Conservation (phyloP, 2,113 vertebrate genomes). For the Odobenus rosmarus region DNA sequence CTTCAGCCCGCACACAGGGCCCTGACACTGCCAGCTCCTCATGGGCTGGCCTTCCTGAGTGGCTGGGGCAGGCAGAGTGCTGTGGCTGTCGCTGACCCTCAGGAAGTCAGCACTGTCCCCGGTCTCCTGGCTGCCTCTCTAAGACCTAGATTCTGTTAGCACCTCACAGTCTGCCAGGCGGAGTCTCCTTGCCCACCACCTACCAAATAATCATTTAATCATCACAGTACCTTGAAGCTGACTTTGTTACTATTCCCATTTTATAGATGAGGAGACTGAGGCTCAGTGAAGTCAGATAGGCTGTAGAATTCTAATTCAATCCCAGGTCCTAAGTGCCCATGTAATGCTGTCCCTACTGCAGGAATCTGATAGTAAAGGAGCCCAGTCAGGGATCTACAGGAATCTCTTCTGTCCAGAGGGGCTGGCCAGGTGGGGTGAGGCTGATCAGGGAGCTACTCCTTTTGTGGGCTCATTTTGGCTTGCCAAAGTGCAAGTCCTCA, state of each 20-base stretch:
- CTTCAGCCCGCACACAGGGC: slow-evolving; percentile 75
- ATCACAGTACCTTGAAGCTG: background rate
- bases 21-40: background rate
- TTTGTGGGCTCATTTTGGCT: background rate
- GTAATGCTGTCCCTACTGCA: background rate
- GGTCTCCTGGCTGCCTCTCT: background rate
- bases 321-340: background rate
- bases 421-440: background rate
- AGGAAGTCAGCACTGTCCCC: background rate
- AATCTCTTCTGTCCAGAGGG: background rate
- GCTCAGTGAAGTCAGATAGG: background rate
- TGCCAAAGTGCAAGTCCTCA: background rate
- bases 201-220: background rate
- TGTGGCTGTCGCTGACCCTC: background rate
- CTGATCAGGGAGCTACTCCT: background rate
- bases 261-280: background rate
- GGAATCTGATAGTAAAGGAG: background rate
- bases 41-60: background rate
- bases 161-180: background rate
- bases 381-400: background rate
- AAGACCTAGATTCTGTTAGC: background rate
- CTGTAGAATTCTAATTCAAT: background rate
- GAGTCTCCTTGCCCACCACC: background rate
- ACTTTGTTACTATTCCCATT: background rate
- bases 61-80: background rate